Conservation (phyloP, 2,113 vertebrate genomes). For the Erpornis zantholeuca region DNA sequence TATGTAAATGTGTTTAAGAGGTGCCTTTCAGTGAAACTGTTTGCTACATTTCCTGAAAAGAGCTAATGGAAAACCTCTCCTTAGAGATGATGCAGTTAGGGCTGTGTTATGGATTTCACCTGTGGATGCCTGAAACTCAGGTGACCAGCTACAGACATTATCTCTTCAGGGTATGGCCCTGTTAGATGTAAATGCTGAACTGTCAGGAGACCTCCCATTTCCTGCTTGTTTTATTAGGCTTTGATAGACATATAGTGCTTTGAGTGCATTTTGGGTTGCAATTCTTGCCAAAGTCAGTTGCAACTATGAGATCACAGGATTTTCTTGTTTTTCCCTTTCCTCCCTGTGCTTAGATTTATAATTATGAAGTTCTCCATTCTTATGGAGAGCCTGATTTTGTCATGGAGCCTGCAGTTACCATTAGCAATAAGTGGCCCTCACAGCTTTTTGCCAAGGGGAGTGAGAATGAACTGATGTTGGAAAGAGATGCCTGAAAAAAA, state of each 20-base stretch:
- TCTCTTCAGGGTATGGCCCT: not conserved
- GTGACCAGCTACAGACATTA: conserved; percentile 23
- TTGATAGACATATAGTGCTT: not conserved
- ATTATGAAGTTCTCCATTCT: not conserved
- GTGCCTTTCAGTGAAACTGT: conserved; percentile 41
- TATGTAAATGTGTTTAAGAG: conserved; percentile 58
- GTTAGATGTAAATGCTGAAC: not conserved
- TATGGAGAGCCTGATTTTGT: not conserved
- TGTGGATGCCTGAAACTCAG: conserved; percentile 32
- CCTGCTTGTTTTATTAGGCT: conserved; percentile 1
- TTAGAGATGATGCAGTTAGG: not conserved
- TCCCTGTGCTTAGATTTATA: not conserved
- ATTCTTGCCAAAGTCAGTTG: not conserved
- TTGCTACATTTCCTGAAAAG: conserved; percentile 51
- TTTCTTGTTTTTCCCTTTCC: not conserved
- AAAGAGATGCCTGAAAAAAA: not conserved
- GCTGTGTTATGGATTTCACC: conserved; percentile 27
- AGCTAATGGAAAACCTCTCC: conserved; percentile 40
- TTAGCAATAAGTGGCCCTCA: not conserved
- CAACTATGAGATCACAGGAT: not conserved
- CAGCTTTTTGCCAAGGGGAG: not conserved
- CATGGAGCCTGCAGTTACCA: not conserved
- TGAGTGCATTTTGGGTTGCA: not conserved
- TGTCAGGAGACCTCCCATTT: not conserved
- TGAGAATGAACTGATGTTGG: not conserved